Conservation (phyloP, 2,888 invertebrate genomes). For the Sarcophaga variegata region DNA sequence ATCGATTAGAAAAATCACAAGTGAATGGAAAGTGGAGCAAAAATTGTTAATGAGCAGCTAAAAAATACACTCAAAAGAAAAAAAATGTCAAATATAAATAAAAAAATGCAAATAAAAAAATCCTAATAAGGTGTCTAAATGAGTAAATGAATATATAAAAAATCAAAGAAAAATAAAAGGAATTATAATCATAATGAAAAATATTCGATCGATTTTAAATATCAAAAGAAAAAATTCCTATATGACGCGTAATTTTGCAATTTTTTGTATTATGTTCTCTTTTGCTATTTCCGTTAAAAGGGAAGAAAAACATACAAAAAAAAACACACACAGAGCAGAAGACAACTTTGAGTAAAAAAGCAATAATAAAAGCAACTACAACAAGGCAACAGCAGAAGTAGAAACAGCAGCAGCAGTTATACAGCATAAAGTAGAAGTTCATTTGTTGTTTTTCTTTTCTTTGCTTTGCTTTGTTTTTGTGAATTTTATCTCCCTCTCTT, state of each 20-base stretch:
- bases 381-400: slow-evolving; percentile 23
- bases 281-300: slow-evolving; percentile 69
- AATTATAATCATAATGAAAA: slow-evolving; percentile 18
- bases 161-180: slow-evolving; percentile 22
- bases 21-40: slow-evolving; percentile 72
- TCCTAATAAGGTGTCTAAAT: slow-evolving; percentile 18
- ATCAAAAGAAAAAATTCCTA: slow-evolving; percentile 62
- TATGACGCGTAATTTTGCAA: slow-evolving; percentile 69
- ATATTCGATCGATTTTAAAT: slow-evolving; percentile 60
- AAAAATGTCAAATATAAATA: slow-evolving; percentile 2
- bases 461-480: slow-evolving; percentile 12
- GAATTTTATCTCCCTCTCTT: slow-evolving; percentile 6
- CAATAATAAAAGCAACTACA: slow-evolving; percentile 35
- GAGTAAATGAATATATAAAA: slow-evolving; percentile 3
- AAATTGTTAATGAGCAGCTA: slow-evolving; percentile 68
- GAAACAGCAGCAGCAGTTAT: slow-evolving; percentile 44
- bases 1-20: slow-evolving; percentile 71
- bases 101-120: slow-evolving; percentile 6
- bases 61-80: slow-evolving; percentile 56
- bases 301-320: slow-evolving; percentile 61
- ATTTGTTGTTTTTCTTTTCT: slow-evolving; percentile 48
- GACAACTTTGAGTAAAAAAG: slow-evolving; percentile 54
- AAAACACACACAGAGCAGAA: slow-evolving; percentile 37
- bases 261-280: slow-evolving; percentile 65
- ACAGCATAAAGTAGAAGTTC: slow-evolving; percentile 64